Conservation (phyloP, 2,797 vertebrate genomes). For the Linurgus olivaceus region DNA sequence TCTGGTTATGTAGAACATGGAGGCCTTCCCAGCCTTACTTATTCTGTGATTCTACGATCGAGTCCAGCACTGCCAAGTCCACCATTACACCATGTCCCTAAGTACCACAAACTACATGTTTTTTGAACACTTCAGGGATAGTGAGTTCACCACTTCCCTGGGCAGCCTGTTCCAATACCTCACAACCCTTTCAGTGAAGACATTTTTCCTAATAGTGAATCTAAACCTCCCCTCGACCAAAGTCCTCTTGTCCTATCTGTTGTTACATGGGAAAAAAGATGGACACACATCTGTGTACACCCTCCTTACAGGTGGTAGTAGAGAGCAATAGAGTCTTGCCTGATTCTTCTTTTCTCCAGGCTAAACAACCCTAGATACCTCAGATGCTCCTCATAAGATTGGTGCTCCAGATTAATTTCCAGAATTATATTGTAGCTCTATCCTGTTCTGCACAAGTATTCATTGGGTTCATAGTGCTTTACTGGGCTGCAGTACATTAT, state of each 20-base stretch:
- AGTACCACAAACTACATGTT: too few species aligned
- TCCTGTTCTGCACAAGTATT: neutral
- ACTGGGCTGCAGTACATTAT: neutral
- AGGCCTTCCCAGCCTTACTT: neutral
- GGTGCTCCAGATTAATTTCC: neutral
- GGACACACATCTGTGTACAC: neutral
- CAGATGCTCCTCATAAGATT: neutral
- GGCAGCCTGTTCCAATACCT: neutral
- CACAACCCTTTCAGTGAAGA: neutral
- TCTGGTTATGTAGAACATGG: neutral
- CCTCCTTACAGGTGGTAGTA: neutral
- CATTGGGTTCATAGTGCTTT: neutral
- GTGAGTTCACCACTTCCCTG: neutral
- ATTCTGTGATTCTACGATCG: rapidly evolving
- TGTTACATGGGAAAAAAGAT: neutral
- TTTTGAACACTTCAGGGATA: neutral
- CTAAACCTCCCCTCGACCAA: neutral
- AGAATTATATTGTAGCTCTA: neutral
- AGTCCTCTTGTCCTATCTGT: rapidly evolving
- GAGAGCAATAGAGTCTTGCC: neutral
- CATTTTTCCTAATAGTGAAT: neutral
- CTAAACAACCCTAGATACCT: neutral
- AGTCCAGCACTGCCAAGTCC: neutral
- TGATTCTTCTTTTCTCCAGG: neutral
- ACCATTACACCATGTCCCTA: neutral